A percentile compares a stretch with the other conserved stretches of the same genome.
Evolutionary conservation across 2,888 invertebrate genomes (phyloP).

Genomic region (Rhamphomyia laevipes): DNA sequence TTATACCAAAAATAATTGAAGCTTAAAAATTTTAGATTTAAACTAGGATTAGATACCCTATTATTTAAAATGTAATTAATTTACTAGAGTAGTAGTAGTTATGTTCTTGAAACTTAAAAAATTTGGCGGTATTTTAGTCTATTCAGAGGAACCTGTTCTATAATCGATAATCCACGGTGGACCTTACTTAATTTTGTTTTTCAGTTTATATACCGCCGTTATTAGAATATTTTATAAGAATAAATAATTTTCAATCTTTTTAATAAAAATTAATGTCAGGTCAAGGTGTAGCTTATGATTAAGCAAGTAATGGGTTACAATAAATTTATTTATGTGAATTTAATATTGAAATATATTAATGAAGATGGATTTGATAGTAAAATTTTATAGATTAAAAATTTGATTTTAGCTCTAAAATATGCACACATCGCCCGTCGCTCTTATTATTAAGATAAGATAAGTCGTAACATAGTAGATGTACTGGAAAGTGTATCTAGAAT

Average conservation of each 20-base stretch:
- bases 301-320: constrained; percentile 56
- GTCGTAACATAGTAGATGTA: too few relatives aligned
- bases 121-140: constrained; percentile 59
- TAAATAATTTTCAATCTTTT: constrained; percentile 40
- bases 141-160: constrained; percentile 56
- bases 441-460: too few relatives aligned
- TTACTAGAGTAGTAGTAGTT: constrained; percentile 46
- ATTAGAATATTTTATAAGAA: constrained; percentile 29
- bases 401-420: constrained; percentile 54
- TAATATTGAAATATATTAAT: constrained; percentile 41
- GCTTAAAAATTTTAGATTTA: constrained; percentile 37
- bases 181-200: constrained; percentile 21
- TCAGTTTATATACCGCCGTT: not conserved
- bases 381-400: constrained; percentile 40
- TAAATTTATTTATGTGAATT: constrained; percentile 40
- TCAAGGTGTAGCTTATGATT: constrained; percentile 59
- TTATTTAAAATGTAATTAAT: constrained; percentile 41
- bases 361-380: constrained; percentile 58
- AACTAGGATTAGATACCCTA: constrained; percentile 61
- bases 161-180: constrained; percentile 52
- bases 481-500: too few relatives aligned
- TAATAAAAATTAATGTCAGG: constrained; percentile 45
- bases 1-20: constrained; percentile 36
- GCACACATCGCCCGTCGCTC: too few relatives aligned
- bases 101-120: constrained; percentile 54